Conservation (phyloP, 2,797 vertebrate genomes). For the Hapalemur alaotrensis region DNA sequence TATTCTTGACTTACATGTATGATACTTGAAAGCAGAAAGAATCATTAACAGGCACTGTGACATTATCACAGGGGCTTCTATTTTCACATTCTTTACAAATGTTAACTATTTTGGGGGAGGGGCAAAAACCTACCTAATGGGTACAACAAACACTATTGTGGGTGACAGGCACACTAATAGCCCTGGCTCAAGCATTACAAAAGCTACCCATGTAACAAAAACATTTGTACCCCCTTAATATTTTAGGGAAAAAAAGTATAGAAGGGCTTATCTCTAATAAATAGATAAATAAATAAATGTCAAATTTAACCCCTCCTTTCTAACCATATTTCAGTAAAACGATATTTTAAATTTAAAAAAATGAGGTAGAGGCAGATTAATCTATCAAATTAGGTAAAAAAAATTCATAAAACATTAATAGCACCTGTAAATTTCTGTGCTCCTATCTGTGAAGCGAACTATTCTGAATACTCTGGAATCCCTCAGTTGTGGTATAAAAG, state of each 20-base stretch:
- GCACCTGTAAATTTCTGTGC: neutral
- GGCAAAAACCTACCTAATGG: neutral
- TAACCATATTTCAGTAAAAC: slow-evolving; percentile 8
- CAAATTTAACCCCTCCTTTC: neutral
- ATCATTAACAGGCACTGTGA: neutral
- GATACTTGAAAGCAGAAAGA: neutral
- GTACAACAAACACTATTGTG: neutral
- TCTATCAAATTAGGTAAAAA: neutral
- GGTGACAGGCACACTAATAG: neutral
- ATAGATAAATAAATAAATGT: neutral
- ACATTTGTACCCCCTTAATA: neutral
- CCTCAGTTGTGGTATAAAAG: neutral
- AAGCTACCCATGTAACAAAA: neutral
- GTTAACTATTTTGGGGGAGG: neutral
- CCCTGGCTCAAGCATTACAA: neutral
- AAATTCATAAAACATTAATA: neutral
- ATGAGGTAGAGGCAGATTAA: neutral
- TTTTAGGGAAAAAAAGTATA: neutral
- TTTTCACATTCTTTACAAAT: neutral
- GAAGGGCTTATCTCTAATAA: neutral
- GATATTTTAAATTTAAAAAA: neutral
- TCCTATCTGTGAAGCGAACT: neutral
- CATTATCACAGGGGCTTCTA: neutral
- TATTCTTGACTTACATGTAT: neutral
- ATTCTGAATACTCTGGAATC: neutral